A percentile compares a stretch with the other conserved stretches of the same genome.
phyloP scores from a whole-genome alignment of 2,797 vertebrate species.

The Urocyon cinereoargenteus region DNA sequence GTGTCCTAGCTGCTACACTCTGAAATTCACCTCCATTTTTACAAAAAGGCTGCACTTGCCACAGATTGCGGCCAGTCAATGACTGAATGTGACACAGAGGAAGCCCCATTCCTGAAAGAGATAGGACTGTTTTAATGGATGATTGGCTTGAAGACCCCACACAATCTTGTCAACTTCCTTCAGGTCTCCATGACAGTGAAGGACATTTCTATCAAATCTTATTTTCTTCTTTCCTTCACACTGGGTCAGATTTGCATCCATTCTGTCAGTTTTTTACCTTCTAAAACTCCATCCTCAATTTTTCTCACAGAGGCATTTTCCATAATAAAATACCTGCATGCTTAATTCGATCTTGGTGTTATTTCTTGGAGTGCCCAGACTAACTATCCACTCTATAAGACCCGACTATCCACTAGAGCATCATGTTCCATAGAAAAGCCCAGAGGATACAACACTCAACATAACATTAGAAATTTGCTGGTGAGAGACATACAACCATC shows the following conservation, averaged over 20 bases:
- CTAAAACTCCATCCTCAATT: background rate
- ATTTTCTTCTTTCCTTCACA: background rate
- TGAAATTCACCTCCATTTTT: background rate
- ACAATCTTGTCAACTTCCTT: background rate
- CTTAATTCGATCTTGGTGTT: background rate
- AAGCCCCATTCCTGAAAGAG: background rate
- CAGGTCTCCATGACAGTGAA: background rate
- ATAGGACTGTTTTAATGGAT: background rate
- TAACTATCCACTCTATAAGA: background rate
- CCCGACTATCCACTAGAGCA: background rate
- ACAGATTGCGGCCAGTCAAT: no score
- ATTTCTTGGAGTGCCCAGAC: background rate
- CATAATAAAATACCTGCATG: background rate
- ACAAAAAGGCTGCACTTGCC: background rate
- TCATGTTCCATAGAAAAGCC: background rate
- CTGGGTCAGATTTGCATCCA: background rate
- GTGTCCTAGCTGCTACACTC: background rate
- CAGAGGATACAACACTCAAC: background rate
- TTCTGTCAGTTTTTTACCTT: background rate
- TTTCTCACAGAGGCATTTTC: background rate
- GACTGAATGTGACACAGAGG: background rate
- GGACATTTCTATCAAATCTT: background rate
- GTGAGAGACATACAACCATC: background rate
- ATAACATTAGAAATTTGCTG: background rate
- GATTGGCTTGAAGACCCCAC: background rate